A percentile compares a stretch with the other conserved stretches of the same genome.
These are phyloP conservation scores for Zonitis immaculata DNA, from an alignment of 2,888 invertebrate genomes.

Conservation along the genomic window DNA sequence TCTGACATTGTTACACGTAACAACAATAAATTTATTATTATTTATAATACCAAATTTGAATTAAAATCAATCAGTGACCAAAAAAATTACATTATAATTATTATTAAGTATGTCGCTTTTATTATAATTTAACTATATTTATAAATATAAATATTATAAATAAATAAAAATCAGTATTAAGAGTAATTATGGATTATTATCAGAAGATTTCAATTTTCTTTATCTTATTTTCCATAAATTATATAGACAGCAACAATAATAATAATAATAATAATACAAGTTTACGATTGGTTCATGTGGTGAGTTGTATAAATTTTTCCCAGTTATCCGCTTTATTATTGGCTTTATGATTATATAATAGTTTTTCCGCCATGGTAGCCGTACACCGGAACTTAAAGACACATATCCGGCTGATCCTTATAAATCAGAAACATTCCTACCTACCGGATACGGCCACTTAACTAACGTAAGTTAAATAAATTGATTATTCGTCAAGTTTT, in stretches of 20 bases:
- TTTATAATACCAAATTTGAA: not conserved
- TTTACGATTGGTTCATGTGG: constrained; percentile 33
- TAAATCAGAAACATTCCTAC: constrained; percentile 58
- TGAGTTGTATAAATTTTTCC: constrained; percentile 22
- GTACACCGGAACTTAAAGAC: constrained; percentile 62
- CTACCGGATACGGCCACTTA: constrained; percentile 73
- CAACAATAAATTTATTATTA: not conserved
- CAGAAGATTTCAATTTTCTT: not conserved
- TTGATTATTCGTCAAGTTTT: not conserved
- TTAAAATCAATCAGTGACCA: not conserved
- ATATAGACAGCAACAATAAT: not conserved
- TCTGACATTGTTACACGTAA: constrained; percentile 7
- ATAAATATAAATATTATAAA: not conserved
- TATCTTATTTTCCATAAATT: not conserved
- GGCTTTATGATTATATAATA: too few species aligned
- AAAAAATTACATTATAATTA: not conserved
- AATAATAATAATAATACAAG: not conserved
- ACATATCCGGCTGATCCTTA: constrained; percentile 71
- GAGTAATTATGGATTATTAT: not conserved
- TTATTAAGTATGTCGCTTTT: not conserved
- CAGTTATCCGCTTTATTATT: too few species aligned
- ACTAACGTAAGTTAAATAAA: constrained; percentile 59
- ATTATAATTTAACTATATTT: not conserved
- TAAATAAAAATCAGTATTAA: not conserved
- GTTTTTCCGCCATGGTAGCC: constrained; percentile 75